Evolutionary conservation across 1,140 invertebrate genomes (phyloP), one percentile per base, ranked within the genome.

Genomic region (Drosophila lacteicornis): DNA sequence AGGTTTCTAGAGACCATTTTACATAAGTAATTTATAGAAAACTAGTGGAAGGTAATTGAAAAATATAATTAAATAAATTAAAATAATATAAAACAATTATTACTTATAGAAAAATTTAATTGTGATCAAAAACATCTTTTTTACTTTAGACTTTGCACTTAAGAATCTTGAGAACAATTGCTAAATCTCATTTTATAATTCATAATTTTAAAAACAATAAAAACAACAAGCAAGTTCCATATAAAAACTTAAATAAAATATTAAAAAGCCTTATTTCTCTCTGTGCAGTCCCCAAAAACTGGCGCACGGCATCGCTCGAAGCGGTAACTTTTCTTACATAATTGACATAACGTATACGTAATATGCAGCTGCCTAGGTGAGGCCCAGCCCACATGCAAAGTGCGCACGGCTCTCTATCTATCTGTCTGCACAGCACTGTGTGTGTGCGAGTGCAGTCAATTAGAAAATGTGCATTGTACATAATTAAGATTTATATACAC

Each of bases 381-480:
- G n/a, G 22, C 11, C 46, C 56, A 22, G 19, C 19, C 47, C 50
- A 45, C 45, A 49, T 42, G 47, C 43, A 22, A 27, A 51, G 22
- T 60, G 56, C 58, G n/a, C 67, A 22, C 47, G 12, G 22, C 43
- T 47, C 43, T 25, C 22, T 45, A 40, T 51, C 57, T 30, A 40
- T 51, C 57, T 30, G 38, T 43, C 19, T 67, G 51, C 57, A 55
- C 51, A 55, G 33, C 51, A 38, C 17, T 13, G 43, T 38, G 38
- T n/a, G 40, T 27, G 42, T 66, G 55, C 71, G 74, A 63, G 67
- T 76, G 83, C 74, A 87, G 83, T 87, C 83, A 87, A 87, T 87
- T 87, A 87, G 83, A 87, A 87, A 87, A 87, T 87, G 80, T 87
- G 83, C 84, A 87, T 88, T 83, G 80, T 80, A 88, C 83, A 87